Conservation (phyloP, 2,113 vertebrate genomes). For the Zeus faber region DNA sequence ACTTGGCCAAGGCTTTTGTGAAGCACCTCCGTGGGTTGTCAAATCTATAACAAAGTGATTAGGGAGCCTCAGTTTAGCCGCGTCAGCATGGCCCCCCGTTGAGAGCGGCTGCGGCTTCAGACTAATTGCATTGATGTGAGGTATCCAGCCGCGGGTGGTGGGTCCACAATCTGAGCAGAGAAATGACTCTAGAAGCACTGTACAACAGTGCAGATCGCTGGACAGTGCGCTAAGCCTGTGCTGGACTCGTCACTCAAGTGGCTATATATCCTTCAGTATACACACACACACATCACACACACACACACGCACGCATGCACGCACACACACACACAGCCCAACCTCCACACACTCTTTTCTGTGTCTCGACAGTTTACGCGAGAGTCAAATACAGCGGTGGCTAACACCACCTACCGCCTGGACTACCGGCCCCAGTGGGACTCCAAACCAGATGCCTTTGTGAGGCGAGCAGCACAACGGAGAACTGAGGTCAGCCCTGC, state of each 20-base stretch:
- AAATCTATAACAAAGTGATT: slow-evolving; percentile 65
- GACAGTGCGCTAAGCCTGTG: too few relatives aligned
- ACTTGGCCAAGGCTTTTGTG: slow-evolving; percentile 24
- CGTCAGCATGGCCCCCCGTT: slow-evolving; percentile 55
- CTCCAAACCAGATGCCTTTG: slow-evolving; percentile 54
- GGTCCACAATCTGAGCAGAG: slow-evolving; percentile 50
- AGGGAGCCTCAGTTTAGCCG: slow-evolving; percentile 46
- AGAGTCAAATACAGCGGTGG: slow-evolving; percentile 54
- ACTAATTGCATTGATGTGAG: slow-evolving; percentile 61
- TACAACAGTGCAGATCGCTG: slow-evolving; percentile 44
- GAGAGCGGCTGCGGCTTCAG: slow-evolving; percentile 40
- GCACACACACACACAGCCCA: not conserved
- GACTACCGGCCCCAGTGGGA: slow-evolving; percentile 66
- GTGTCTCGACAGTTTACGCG: slow-evolving; percentile 59
- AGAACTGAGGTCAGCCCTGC: slow-evolving; percentile 71
- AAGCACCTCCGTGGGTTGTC: slow-evolving; percentile 39
- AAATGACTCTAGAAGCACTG: too few relatives aligned
- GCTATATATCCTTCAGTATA: slow-evolving; percentile 1
- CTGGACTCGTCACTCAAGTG: slow-evolving; percentile 36
- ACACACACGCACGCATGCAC: not conserved
- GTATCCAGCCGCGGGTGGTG: slow-evolving; percentile 32
- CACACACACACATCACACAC: slow-evolving; percentile 5
- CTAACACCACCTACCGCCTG: slow-evolving; percentile 53
- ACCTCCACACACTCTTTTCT: slow-evolving; percentile 36
- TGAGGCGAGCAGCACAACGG: slow-evolving; percentile 52